Base-by-base conservation (phyloP, 2,888 invertebrate species). In the Tethea ocularis region DNA sequence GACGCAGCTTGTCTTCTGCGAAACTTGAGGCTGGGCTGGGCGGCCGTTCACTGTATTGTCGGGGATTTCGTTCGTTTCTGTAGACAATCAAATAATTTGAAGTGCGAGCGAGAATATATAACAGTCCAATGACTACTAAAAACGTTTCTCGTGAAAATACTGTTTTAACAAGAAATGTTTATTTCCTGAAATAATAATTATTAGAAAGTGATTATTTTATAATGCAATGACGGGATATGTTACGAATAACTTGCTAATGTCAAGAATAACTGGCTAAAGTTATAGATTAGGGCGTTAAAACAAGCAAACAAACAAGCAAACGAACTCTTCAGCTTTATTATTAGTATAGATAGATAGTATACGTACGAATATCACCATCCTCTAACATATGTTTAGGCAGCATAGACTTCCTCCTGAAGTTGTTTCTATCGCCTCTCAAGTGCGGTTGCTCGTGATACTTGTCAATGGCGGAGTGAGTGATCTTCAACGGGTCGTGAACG, bases 31-130 rank as follows among this genome's bases (percentile, higher is more conserved):
- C 2, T 66, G 63, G 8, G 90, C 63, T 0, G 84, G 80, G 52
- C 89, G 86, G 0, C 95, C 95, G 77, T 94, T 94, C 51, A 92
- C 83, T 0, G 95, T 95, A 78, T 93, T 75, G 77, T 95, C 94
- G 41, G 94, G 94, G 76, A 96, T 96, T 77, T 95, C 95, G 84
- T 96, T 96, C 8, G 96, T 96, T 77, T 94, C 96, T 96, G 80
- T 23, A 84, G 82, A 51, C 6, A 54, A n/a, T 60, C 20, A 55
- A 33, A 15, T 41, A n/a, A 22, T 46, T 22, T 29, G 17, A 15
- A 20, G 17, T 17, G 57, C 8, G 5, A 22, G 24, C 54, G 26
- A 20, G 46, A 20, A 38, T 10, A 2, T 20, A 1, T 4, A 20
- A n/a, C 15, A 38, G 13, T 6, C n/a, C n/a, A n/a, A n/a, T n/a